Evolutionary conservation across 92 coral and sea anemone genomes (phyloP).

Genomic region (Palythoa caribaeorum): DNA sequence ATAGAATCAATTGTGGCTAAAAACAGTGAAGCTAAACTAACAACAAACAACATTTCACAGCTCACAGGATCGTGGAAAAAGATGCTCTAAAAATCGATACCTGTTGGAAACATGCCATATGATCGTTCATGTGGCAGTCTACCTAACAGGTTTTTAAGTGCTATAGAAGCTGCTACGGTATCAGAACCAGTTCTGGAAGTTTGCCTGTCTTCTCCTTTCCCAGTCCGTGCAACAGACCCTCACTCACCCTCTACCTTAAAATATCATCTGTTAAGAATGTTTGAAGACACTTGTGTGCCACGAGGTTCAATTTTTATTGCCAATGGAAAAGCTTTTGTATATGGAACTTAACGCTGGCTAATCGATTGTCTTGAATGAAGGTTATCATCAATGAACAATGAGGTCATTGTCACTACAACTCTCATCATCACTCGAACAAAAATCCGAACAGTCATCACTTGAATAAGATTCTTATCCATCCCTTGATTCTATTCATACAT

Average conservation of each 20-base stretch:
- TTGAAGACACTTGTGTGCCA: neutral
- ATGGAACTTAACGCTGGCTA: no score
- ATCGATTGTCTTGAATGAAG: no score
- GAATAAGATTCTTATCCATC: no score
- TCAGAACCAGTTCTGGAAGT: constrained; percentile 35
- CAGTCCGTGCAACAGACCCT: constrained; percentile 53
- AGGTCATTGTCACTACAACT: no score
- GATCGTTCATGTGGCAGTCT: constrained; percentile 56
- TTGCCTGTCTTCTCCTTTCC: constrained; percentile 38
- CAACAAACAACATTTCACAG: constrained; percentile 18
- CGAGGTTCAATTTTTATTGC: no score
- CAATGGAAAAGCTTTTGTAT: no score
- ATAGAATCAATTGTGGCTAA: constrained; percentile 44
- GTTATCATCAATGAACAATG: no score
- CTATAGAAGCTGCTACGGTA: constrained; percentile 58
- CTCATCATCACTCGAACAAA: no score
- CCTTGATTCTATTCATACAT: no score
- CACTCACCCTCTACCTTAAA: constrained; percentile 45
- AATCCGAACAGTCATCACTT: no score
- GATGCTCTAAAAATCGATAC: constrained; percentile 35
- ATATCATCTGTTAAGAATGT: constrained; percentile 40
- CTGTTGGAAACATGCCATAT: constrained; percentile 43
- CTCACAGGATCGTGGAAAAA: constrained; percentile 37
- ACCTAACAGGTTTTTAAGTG: constrained; percentile 51
- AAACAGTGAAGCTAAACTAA: constrained; percentile 15